phyloP scores from a whole-genome alignment of 1,140 invertebrate genomes.

The Sweltsa coloradensis region DNA sequence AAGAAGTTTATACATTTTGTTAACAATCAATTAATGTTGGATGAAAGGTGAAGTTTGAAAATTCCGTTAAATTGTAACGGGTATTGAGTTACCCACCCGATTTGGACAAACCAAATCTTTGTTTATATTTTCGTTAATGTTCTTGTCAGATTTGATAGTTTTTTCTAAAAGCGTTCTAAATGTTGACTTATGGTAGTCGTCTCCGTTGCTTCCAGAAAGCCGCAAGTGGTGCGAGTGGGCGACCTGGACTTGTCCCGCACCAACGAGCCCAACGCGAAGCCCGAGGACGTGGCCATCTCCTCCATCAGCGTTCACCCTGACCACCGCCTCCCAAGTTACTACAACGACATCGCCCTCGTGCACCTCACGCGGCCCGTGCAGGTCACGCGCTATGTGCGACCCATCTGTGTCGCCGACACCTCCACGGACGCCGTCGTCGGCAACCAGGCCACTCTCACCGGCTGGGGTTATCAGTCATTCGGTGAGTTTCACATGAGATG shows the following conservation, averaged over 20 bases:
- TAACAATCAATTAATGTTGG: background rate
- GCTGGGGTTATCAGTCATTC: conserved; percentile 12
- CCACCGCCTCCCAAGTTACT: conserved; percentile 8
- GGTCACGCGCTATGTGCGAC: conserved; percentile 1
- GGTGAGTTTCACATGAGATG: conserved; percentile 12
- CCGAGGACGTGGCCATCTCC: conserved; percentile 6
- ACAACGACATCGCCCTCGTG: conserved; percentile 12
- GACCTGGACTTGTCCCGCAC: conserved; percentile 8
- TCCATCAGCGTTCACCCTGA: conserved; percentile 4
- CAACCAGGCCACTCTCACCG: conserved; percentile 9
- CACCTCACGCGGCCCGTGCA: background rate
- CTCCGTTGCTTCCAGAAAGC: conserved; percentile 5
- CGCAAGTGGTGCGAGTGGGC: conserved; percentile 12
- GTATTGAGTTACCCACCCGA: background rate
- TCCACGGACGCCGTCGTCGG: background rate
- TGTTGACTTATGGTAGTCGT: too few relatives aligned
- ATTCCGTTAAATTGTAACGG: background rate
- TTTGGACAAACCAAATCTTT: background rate
- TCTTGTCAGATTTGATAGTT: conserved; percentile 1
- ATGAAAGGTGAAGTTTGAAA: background rate
- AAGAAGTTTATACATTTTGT: too few relatives aligned
- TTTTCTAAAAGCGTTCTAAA: too few relatives aligned
- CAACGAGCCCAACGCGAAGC: conserved; percentile 1
- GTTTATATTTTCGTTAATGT: background rate
- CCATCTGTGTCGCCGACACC: conserved; percentile 9